Conservation (phyloP, 2,113 vertebrate genomes). For the Aspidoscelis tigris region DNA sequence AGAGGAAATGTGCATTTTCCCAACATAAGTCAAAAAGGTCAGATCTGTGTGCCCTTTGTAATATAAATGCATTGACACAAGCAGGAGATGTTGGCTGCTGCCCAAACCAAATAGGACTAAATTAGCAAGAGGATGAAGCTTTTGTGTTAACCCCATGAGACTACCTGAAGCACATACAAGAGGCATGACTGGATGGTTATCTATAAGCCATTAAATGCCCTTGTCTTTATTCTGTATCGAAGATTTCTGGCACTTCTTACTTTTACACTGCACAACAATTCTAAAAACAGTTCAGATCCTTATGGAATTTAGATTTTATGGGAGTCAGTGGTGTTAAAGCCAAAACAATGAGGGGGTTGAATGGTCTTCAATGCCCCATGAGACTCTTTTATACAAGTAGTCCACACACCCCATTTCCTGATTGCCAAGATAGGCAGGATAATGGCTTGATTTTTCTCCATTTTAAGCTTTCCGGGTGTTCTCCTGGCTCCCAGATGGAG, state of each 20-base stretch:
- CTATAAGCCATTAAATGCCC: background rate
- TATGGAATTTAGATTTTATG: accelerated
- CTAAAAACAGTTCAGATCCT: background rate
- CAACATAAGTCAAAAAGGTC: slow-evolving; percentile 61
- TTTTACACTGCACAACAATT: background rate
- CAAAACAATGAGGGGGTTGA: no score
- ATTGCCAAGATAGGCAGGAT: no score
- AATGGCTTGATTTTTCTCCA: no score
- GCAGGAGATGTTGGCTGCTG: slow-evolving; percentile 48
- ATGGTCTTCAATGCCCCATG: no score
- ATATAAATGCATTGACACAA: slow-evolving; percentile 43
- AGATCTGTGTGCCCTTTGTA: slow-evolving; percentile 49
- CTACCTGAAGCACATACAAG: slow-evolving; percentile 14
- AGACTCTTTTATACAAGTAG: no score
- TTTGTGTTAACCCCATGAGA: background rate
- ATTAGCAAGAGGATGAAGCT: slow-evolving; percentile 21
- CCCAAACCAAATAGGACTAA: slow-evolving; percentile 64
- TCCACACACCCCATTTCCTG: no score
- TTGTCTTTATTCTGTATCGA: accelerated
- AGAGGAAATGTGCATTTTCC: slow-evolving; percentile 65
- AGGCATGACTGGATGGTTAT: slow-evolving; percentile 18
- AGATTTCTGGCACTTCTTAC: accelerated
- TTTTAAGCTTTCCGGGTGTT: no score
- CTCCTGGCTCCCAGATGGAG: no score
- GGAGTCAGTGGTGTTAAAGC: background rate